Evolutionary conservation across 1,140 invertebrate species (phyloP).

Genomic region (Venturia canescens): DNA sequence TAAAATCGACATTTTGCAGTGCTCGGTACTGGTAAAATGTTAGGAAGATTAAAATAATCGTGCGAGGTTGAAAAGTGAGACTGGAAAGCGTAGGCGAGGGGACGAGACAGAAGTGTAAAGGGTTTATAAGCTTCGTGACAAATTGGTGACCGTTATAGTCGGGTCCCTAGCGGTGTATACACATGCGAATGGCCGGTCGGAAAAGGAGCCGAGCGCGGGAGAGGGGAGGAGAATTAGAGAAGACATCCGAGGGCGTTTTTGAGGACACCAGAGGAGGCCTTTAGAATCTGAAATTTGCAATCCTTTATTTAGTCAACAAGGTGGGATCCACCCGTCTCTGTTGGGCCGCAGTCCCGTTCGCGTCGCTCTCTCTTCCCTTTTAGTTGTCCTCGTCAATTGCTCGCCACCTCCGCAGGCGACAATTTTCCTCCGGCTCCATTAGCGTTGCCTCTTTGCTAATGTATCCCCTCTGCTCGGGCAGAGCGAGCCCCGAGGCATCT

Average conservation of each 20-base stretch:
- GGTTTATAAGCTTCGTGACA: slow-evolving; percentile 56
- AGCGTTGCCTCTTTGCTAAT: slow-evolving; percentile 34
- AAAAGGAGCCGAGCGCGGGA: neutral
- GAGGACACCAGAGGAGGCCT: slow-evolving; percentile 32
- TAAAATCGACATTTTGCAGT: neutral
- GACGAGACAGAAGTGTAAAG: slow-evolving; percentile 27
- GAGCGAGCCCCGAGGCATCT: too few relatives aligned
- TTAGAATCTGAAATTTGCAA: slow-evolving; percentile 60
- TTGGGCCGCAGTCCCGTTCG: neutral
- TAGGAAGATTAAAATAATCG: neutral
- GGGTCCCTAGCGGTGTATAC: neutral
- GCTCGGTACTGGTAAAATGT: neutral
- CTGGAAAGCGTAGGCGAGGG: neutral
- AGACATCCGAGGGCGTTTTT: slow-evolving; percentile 30
- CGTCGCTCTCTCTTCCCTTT: slow-evolving; percentile 24
- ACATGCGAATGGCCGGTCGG: slow-evolving; percentile 1
- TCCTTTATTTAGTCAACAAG: slow-evolving; percentile 71
- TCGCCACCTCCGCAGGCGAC: neutral
- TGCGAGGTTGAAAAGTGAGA: neutral
- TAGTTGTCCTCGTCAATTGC: slow-evolving; percentile 2
- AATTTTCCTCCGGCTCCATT: slow-evolving; percentile 28
- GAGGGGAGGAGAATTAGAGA: neutral
- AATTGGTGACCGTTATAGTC: slow-evolving; percentile 56
- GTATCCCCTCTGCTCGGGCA: slow-evolving; percentile 21
- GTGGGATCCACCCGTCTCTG: slow-evolving; percentile 43